Evolutionary conservation across 2,113 vertebrate genomes (phyloP), one percentile per base, ranked within the genome.

Genomic region (Aldabrachelys gigantea): DNA sequence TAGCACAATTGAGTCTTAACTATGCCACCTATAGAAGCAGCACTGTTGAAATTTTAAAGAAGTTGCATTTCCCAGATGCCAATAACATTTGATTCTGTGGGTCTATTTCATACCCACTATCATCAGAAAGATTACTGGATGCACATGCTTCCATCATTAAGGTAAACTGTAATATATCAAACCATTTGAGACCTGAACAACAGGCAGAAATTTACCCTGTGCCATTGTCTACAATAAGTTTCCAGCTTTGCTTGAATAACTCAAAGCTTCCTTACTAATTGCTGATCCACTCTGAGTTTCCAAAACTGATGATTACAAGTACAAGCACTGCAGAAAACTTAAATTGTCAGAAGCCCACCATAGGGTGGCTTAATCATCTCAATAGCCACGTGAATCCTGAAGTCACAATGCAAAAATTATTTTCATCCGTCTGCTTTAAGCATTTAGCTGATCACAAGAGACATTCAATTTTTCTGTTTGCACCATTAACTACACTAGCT

Each of bases 401-500:
- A 93, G 41, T 19, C 69, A 4, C 69, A 90, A 21, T 4, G 22
- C 17, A 92, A 83, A 72, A 93, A 52, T 59, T 92, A 13, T 52
- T 92, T 95, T 88, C 79, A 83, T 41, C 41, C 27, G 59, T 91
- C 13, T 89, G 22, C 29, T 94, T 92, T 89, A 91, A 90, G 82
- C 27, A 80, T 9, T 76, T 78, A 87, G 82, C 5, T 89, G 56
- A 80, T 87, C 75, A 87, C 56, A 80, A 80, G 9, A 96, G 35
- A 92, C 94, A 94, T 82, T 89, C n/a, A 0, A 1, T 84, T 76
- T 79, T 89, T 88, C 72, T 89, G 80, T 93, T 95, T 57, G 81
- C n/a, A n/a, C 41, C 89, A 50, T 96, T 94, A 94, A 6, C 79
- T 94, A 89, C 56, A 57, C 54, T 94, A 95, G 25, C 38, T 94